Evolutionary conservation across 2,888 invertebrate species (phyloP).

Genomic region (Nomada fucata): DNA sequence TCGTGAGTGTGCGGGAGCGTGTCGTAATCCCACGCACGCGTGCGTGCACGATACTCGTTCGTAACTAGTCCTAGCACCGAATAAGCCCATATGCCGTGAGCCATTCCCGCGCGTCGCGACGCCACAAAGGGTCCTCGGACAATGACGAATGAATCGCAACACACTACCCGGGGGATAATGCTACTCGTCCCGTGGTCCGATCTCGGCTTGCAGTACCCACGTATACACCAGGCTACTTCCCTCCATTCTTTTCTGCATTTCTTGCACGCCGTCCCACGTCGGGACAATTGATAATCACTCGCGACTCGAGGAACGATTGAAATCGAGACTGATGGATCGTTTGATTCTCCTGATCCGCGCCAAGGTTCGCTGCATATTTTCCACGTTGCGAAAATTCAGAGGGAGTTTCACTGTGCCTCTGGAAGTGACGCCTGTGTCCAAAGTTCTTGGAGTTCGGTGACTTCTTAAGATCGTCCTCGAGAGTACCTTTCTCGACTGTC

Average conservation of each 20-base stretch:
- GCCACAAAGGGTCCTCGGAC: conserved; percentile 64
- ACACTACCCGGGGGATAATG: conserved; percentile 57
- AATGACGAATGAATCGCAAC: conserved; percentile 69
- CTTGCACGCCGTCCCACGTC: conserved; percentile 36
- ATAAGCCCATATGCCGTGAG: conserved; percentile 54
- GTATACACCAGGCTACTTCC: conserved; percentile 17
- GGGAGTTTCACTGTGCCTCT: background rate
- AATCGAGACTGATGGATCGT: conserved; percentile 15
- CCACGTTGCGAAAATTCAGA: background rate
- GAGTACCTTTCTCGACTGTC: background rate
- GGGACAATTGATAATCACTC: conserved; percentile 33
- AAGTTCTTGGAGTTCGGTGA: conserved; percentile 1
- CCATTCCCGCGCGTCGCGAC: conserved; percentile 52
- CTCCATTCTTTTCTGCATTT: conserved; percentile 37
- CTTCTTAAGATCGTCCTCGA: background rate
- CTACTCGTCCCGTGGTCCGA: conserved; percentile 52
- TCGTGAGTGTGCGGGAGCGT: conserved; percentile 1
- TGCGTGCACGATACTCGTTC: conserved; percentile 31
- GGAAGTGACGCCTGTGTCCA: background rate
- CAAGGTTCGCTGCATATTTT: background rate
- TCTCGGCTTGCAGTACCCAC: conserved; percentile 36
- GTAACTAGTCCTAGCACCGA: conserved; percentile 51
- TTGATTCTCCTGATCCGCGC: background rate
- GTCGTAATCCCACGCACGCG: conserved; percentile 35
- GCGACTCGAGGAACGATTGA: conserved; percentile 13